A percentile compares a stretch with the other conserved stretches of the same genome.
These are phyloP conservation scores for Cephalopachus bancanus DNA, from an alignment of 2,797 vertebrate genomes.

Conservation along the genomic window DNA sequence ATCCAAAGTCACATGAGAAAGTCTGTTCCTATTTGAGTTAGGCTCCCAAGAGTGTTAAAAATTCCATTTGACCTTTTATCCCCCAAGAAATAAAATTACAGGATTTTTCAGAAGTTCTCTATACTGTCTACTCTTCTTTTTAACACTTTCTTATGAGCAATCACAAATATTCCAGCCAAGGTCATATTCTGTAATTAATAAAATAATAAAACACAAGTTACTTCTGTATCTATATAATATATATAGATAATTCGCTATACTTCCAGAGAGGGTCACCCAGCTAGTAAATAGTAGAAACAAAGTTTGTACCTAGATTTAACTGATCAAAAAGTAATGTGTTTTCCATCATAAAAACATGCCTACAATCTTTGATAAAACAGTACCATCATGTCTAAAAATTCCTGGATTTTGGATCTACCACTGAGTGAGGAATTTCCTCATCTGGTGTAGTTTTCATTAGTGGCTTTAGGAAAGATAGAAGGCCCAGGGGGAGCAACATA, in stretches of 20 bases:
- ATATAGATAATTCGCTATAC: too few species aligned
- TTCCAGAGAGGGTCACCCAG: background rate
- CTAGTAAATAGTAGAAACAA: background rate
- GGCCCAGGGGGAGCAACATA: background rate
- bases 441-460: background rate
- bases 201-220: background rate
- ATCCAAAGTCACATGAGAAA: background rate
- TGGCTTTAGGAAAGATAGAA: slow-evolving; percentile 16
- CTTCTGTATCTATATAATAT: background rate
- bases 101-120: background rate
- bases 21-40: background rate
- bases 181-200: background rate
- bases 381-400: background rate
- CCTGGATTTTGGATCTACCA: slow-evolving; percentile 37
- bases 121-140: background rate
- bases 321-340: background rate
- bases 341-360: background rate
- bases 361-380: background rate
- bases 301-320: background rate
- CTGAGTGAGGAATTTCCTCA: slow-evolving; percentile 6
- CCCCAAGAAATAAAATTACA: background rate
- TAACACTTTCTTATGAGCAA: background rate
- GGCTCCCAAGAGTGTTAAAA: background rate
- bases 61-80: slow-evolving; percentile 9
- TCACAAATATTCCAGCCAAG: background rate